Conservation (phyloP, 2,113 vertebrate genomes). For the Tragelaphus buxtoni region DNA sequence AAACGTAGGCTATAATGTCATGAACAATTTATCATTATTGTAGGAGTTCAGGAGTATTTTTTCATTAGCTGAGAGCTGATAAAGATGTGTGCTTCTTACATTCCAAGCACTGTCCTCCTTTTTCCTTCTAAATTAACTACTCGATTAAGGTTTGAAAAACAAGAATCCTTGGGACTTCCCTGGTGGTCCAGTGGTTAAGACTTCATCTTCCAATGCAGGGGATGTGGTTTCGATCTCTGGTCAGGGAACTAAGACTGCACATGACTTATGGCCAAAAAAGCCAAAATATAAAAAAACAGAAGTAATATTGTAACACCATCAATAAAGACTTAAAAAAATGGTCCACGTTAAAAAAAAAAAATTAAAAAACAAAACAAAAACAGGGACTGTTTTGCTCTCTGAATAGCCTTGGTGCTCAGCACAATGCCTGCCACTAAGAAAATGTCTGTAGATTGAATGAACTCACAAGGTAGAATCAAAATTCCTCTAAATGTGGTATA, state of each 20-base stretch:
- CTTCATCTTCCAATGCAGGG: neutral
- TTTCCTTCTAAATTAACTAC: neutral
- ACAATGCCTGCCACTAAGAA: neutral
- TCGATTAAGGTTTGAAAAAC: neutral
- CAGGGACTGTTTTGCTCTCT: neutral
- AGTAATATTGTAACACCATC: neutral
- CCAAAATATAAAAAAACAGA: neutral
- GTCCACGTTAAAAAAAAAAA: neutral
- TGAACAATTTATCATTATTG: neutral
- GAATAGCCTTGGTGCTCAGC: rapidly evolving
- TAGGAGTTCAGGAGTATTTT: neutral
- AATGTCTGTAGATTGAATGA: neutral
- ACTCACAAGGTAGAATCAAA: neutral
- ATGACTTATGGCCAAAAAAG: neutral
- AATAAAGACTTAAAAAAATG: neutral
- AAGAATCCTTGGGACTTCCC: neutral
- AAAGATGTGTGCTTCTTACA: neutral
- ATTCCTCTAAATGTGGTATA: neutral
- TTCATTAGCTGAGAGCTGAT: neutral
- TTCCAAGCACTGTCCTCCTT: neutral
- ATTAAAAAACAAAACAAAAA: neutral
- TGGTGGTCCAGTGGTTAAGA: neutral
- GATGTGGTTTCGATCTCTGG: neutral
- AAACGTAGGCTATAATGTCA: neutral
- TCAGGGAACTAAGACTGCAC: neutral